phyloP scores from a whole-genome alignment of 2,888 invertebrate genomes.

The Sclerodermus sp. region DNA sequence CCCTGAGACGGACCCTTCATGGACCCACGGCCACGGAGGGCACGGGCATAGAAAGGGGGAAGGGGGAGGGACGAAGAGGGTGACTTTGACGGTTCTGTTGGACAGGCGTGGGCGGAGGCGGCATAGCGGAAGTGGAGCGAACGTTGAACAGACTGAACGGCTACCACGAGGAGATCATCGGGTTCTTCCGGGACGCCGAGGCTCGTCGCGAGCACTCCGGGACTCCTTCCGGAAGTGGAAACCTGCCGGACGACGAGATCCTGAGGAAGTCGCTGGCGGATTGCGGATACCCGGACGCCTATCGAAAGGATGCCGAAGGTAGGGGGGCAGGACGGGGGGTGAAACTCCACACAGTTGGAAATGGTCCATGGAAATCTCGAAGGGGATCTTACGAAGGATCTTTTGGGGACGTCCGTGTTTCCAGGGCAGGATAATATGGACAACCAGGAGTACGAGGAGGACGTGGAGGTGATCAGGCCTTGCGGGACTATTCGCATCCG shows the following conservation, averaged over 20 bases:
- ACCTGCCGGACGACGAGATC: conserved; percentile 70
- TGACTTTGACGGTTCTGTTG: background rate
- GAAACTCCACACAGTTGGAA: too few species aligned
- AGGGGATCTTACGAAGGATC: too few species aligned
- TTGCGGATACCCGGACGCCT: conserved; percentile 63
- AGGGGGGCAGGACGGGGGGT: too few species aligned
- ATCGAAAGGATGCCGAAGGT: conserved; percentile 64
- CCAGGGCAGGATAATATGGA: conserved; percentile 73
- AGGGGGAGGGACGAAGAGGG: background rate
- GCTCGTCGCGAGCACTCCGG: conserved; percentile 68
- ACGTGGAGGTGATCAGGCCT: conserved; percentile 74
- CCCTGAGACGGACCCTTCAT: too few species aligned
- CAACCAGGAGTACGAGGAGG: conserved; percentile 61
- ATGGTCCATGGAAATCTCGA: too few species aligned
- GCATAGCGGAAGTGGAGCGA: conserved; percentile 79
- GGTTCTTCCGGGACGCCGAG: conserved; percentile 84
- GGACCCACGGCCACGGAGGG: too few species aligned
- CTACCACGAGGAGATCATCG: conserved; percentile 89
- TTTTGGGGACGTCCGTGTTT: too few species aligned
- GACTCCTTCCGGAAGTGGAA: conserved; percentile 67
- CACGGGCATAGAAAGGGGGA: background rate
- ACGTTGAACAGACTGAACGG: conserved; percentile 88
- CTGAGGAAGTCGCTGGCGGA: conserved; percentile 70
- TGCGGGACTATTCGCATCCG: conserved; percentile 85
- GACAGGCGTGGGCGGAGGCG: conserved; percentile 46